These are phyloP conservation scores for Tanaodytes sp. DNA, from an alignment of 2,888 invertebrate species.

Conservation along the genomic window DNA sequence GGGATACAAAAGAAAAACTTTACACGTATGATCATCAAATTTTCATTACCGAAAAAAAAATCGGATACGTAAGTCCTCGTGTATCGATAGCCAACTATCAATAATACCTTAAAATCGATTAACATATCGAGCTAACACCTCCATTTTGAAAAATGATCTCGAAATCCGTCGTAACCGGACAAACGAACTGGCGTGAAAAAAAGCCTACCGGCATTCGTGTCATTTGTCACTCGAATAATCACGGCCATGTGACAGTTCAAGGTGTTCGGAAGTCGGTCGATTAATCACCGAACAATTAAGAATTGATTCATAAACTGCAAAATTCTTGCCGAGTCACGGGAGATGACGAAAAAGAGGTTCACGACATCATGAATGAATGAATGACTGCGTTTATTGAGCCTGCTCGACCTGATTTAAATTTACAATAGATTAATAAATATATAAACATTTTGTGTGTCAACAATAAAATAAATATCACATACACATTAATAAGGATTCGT, in stretches of 20 bases:
- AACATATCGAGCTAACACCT: conserved; percentile 35
- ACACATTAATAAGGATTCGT: no score
- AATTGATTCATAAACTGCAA: conserved; percentile 41
- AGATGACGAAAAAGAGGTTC: neutral
- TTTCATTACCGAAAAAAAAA: no score
- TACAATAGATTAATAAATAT: no score
- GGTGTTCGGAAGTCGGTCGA: conserved; percentile 46
- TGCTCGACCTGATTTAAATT: no score
- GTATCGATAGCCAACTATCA: conserved; percentile 23
- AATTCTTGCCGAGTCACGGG: conserved; percentile 14
- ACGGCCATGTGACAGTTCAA: conserved; percentile 24
- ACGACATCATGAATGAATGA: no score
- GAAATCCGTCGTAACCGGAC: conserved; percentile 5
- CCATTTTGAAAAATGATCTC: conserved; percentile 21
- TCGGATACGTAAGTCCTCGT: no score
- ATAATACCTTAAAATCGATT: conserved; percentile 38
- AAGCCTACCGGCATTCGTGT: conserved; percentile 6
- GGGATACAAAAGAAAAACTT: no score
- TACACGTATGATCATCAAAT: no score
- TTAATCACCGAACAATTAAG: conserved; percentile 42
- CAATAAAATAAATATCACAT: no score
- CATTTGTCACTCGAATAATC: conserved; percentile 44
- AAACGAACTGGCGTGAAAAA: conserved; percentile 31
- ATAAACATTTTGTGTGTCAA: no score
- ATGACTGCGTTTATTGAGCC: no score